These are phyloP conservation scores for Protobothrops mucrosquamatus DNA, from an alignment of 2,113 vertebrate species.

Conservation along the genomic window DNA sequence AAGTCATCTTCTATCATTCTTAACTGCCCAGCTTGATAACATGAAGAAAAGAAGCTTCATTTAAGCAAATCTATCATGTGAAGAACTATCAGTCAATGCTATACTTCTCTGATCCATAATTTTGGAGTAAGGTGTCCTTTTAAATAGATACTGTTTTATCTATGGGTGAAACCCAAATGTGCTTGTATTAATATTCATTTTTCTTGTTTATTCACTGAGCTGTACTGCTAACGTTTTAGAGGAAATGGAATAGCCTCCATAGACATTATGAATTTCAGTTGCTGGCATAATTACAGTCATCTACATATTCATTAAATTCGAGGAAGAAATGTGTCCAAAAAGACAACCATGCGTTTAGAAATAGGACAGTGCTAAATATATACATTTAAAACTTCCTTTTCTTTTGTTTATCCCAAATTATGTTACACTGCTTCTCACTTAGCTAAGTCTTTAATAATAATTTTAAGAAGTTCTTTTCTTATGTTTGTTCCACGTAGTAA, in stretches of 20 bases:
- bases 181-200: constrained; percentile 76
- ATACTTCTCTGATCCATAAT: constrained; percentile 57
- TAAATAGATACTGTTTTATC: constrained; percentile 68
- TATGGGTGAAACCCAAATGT: constrained; percentile 67
- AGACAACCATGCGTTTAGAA: constrained; percentile 78
- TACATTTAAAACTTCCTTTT: constrained; percentile 70
- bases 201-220: constrained; percentile 77
- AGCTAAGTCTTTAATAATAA: constrained; percentile 58
- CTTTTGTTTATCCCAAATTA: constrained; percentile 60
- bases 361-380: constrained; percentile 72
- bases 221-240: constrained; percentile 75
- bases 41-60: constrained; percentile 69
- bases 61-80: constrained; percentile 65
- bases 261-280: constrained; percentile 82
- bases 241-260: constrained; percentile 78
- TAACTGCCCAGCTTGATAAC: constrained; percentile 71
- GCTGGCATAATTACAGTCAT: constrained; percentile 83
- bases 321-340: constrained; percentile 80
- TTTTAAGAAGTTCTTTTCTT: constrained; percentile 61
- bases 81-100: constrained; percentile 61
- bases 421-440: constrained; percentile 62
- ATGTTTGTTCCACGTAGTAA: constrained; percentile 76
- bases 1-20: constrained; percentile 70
- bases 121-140: constrained; percentile 46
- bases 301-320: constrained; percentile 86